phyloP scores from a whole-genome alignment of 2,888 invertebrate species.

The Luperina nickerlii region DNA sequence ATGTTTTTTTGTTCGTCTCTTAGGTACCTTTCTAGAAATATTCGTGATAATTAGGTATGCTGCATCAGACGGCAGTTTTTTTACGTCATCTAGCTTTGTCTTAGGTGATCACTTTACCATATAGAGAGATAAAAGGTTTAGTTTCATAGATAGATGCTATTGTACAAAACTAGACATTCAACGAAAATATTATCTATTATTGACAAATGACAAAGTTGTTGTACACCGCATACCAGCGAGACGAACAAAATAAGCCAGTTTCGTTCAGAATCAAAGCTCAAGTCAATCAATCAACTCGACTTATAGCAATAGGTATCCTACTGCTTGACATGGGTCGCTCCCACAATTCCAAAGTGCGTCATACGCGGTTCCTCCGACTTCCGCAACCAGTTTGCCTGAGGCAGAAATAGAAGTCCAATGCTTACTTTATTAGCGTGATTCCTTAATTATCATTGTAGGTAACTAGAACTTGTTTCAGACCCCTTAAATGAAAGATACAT shows the following conservation, averaged over 20 bases:
- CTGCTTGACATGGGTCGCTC: background rate
- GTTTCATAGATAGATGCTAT: background rate
- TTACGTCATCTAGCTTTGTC: background rate
- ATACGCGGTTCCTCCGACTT: background rate
- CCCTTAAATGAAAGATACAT: background rate
- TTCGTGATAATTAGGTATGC: slow-evolving; percentile 6
- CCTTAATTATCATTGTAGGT: background rate
- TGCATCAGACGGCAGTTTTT: background rate
- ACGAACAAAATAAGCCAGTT: background rate
- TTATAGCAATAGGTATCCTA: background rate
- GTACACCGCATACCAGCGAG: background rate
- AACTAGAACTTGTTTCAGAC: background rate
- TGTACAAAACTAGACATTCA: background rate
- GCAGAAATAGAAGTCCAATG: background rate
- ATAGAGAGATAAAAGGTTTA: background rate
- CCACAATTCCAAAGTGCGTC: background rate
- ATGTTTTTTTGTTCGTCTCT: slow-evolving; percentile 10
- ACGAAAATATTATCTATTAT: background rate
- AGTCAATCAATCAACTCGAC: background rate
- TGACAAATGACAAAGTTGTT: background rate
- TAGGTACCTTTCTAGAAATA: background rate
- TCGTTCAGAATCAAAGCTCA: background rate
- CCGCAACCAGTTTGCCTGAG: background rate
- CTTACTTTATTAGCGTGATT: background rate
- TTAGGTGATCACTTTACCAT: background rate